These are phyloP conservation scores for Apodemus sylvaticus DNA, from an alignment of 2,113 vertebrate species.

Conservation along the genomic window DNA sequence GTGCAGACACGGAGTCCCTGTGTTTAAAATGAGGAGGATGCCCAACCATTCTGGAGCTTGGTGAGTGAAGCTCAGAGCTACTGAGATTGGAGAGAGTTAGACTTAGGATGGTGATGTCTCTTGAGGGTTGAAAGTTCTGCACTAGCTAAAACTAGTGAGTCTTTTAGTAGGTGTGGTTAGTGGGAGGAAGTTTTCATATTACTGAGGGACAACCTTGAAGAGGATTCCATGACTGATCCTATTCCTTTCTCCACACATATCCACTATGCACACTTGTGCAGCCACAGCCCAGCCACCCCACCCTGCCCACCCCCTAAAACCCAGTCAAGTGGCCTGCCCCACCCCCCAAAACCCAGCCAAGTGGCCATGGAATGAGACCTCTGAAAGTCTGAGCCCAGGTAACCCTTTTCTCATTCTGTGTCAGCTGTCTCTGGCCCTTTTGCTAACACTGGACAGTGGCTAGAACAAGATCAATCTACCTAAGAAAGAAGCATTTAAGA, in stretches of 20 bases:
- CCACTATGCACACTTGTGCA: no score
- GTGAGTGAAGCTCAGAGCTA: background rate
- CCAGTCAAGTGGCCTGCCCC: no score
- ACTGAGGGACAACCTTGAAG: background rate
- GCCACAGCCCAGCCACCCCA: background rate
- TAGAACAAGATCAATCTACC: background rate
- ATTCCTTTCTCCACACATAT: background rate
- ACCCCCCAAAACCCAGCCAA: background rate
- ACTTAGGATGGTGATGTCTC: background rate
- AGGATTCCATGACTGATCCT: background rate
- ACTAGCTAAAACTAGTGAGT: background rate
- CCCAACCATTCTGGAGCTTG: background rate
- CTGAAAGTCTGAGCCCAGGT: background rate
- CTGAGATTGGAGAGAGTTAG: background rate
- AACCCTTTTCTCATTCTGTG: background rate
- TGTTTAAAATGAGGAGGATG: background rate
- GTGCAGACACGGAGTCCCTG: background rate
- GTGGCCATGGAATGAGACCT: background rate
- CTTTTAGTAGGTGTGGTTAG: background rate
- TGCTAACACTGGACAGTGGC: background rate
- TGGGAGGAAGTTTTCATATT: background rate
- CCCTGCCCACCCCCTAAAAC: no score
- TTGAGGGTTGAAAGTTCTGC: background rate
- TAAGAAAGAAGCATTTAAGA: background rate
- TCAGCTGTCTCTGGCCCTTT: background rate